phyloP scores from a whole-genome alignment of 2,113 vertebrate species.

The Tetraodon nigroviridis region DNA sequence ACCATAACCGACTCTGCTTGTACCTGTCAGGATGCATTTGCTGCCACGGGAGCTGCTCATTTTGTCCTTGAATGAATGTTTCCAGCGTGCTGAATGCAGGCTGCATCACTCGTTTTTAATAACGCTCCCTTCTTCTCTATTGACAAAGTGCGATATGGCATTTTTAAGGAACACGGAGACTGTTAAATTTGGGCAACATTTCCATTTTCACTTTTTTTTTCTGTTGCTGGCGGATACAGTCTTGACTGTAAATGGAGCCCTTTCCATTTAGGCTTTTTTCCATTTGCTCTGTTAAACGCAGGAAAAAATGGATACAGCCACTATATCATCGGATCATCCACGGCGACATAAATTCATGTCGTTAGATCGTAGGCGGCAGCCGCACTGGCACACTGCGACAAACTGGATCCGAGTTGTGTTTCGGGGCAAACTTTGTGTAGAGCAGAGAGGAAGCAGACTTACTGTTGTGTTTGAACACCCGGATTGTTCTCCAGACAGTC shows the following conservation, averaged over 20 bases:
- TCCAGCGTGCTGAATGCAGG: slow-evolving; percentile 11
- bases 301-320: slow-evolving; percentile 18
- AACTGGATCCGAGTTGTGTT: not conserved
- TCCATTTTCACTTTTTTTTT: slow-evolving; percentile 15
- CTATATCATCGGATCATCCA: slow-evolving; percentile 2
- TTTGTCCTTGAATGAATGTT: slow-evolving; percentile 30
- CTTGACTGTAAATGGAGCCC: slow-evolving; percentile 41
- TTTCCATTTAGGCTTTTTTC: slow-evolving; percentile 36
- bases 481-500: slow-evolving; percentile 86
- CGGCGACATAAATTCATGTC: not conserved
- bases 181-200: slow-evolving; percentile 20
- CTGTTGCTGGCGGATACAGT: slow-evolving; percentile 22
- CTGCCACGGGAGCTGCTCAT: slow-evolving; percentile 50
- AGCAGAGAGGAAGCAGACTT: slow-evolving; percentile 62
- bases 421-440: not conserved
- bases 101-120: slow-evolving; percentile 13
- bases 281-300: slow-evolving; percentile 44
- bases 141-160: slow-evolving; percentile 14
- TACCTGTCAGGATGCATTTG: slow-evolving; percentile 68
- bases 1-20: slow-evolving; percentile 60
- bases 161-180: slow-evolving; percentile 6
- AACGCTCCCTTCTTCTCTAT: slow-evolving; percentile 1
- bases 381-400: not conserved
- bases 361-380: slow-evolving; percentile 1
- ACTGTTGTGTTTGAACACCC: slow-evolving; percentile 94